A percentile compares a stretch with the other conserved stretches of the same genome.
phyloP scores from a whole-genome alignment of 2,113 vertebrate species.

The Ptilorrhoa leucosticta region DNA sequence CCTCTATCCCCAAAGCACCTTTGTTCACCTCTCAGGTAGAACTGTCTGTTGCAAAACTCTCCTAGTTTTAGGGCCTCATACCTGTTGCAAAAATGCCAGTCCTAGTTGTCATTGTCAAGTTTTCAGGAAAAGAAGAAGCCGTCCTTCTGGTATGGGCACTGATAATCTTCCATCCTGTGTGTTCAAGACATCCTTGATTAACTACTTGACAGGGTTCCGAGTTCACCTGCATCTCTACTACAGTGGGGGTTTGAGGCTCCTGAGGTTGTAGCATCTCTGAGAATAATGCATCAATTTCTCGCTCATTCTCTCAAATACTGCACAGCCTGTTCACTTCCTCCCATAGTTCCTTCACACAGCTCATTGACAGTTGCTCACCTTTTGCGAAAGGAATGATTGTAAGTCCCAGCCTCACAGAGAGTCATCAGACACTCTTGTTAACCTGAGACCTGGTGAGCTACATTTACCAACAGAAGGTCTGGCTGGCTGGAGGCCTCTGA shows the following conservation, averaged over 20 bases:
- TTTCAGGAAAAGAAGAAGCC: neutral
- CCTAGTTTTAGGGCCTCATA: neutral
- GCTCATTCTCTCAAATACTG: neutral
- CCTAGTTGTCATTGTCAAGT: neutral
- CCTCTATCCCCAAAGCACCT: neutral
- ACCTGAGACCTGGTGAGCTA: neutral
- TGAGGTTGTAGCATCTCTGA: neutral
- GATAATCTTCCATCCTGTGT: neutral
- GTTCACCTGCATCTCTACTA: neutral
- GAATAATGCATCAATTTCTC: neutral
- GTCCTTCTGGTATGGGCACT: neutral
- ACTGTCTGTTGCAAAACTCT: neutral
- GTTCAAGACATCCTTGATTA: neutral
- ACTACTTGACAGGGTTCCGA: neutral
- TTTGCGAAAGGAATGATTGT: neutral
- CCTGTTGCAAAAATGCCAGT: neutral
- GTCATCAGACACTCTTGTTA: neutral
- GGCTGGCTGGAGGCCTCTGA: neutral
- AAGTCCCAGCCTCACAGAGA: neutral
- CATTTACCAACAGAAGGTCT: neutral
- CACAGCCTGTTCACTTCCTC: neutral
- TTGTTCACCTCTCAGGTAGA: neutral
- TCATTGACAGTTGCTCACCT: neutral
- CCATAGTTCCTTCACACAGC: neutral
- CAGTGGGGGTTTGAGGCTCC: neutral